Base-by-base conservation (phyloP, 2,888 invertebrate species). In the Cephonodes hylas region DNA sequence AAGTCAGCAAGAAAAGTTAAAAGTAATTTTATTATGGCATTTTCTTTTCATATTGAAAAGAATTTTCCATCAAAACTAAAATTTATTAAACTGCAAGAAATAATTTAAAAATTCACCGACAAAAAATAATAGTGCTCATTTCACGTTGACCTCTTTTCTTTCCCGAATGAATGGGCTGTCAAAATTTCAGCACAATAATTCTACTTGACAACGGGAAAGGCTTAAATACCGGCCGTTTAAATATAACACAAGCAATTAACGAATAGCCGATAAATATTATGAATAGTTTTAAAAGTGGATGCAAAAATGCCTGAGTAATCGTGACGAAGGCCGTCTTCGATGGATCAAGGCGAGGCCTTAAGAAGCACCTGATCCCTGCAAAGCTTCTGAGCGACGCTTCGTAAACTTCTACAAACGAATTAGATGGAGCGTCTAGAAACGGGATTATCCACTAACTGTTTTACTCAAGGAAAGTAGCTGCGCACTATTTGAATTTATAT, bases 331-430 rank as follows among this genome's bases (percentile, higher is more conserved):
- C 71, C 66, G 73, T 73, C 76, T 77, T 61, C 61, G 62, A 60
- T 69, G 80, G 83, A 79, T 83, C 80, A 79, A 68, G 65, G 57
- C 68, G 63, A 69, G 69, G 72, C 71, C 64, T 74, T 76, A 73
- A 76, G 76, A 70, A 74, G 71, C 79, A 82, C 82, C 82, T 83
- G 83, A 83, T 81, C 82, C 80, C 68, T 66, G 62, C 65, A 66
- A 73, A 77, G 76, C 77, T 69, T 68, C 70, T 64, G 68, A 60
- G 73, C 70, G 72, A 59, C 61, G 72, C 74, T 75, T 64, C 73
- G 76, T 75, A 80, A 84, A 84, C 78, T 82, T 80, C 73, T 75
- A 70, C 79, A 80, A 84, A 81, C 79, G 82, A 85, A 84, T 85
- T 84, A 85, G 79, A 80, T 64, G 74, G 71, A 74, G 77, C 79